These are phyloP conservation scores for Argopecten irradians DNA, from an alignment of 1,140 invertebrate genomes.

Conservation along the genomic window DNA sequence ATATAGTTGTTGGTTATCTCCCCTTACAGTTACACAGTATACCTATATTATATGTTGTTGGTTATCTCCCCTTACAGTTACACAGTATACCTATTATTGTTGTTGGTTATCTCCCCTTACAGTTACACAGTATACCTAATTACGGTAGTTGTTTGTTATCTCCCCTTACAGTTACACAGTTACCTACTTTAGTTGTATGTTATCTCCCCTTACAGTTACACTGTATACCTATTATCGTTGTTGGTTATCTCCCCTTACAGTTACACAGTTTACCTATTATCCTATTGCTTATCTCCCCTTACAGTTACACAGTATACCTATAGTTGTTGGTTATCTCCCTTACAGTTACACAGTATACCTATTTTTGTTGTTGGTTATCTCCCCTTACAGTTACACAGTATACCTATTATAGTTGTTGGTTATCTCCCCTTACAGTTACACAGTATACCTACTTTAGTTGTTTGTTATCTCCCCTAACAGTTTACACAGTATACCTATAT, in stretches of 20 bases:
- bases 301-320: neutral
- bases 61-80: constrained; percentile 22
- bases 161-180: too few species aligned
- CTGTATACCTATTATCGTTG: neutral
- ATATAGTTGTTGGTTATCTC: neutral
- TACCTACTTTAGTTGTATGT: too few species aligned
- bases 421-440: neutral
- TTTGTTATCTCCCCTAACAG: neutral
- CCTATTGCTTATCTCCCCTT: neutral
- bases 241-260: neutral
- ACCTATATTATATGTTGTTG: neutral
- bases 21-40: neutral
- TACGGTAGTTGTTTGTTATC: too few species aligned
- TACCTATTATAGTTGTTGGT: too few species aligned
- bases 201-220: too few species aligned
- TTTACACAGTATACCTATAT: neutral
- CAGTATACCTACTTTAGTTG: neutral
- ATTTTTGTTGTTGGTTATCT: neutral
- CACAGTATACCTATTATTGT: neutral
- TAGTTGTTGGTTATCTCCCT: neutral
- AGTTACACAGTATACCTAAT: neutral
- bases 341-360: neutral
- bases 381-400: neutral
- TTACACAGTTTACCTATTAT: neutral
- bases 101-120: neutral